Conservation (phyloP, 2,888 invertebrate genomes). For the Pediacus dermestoides region DNA sequence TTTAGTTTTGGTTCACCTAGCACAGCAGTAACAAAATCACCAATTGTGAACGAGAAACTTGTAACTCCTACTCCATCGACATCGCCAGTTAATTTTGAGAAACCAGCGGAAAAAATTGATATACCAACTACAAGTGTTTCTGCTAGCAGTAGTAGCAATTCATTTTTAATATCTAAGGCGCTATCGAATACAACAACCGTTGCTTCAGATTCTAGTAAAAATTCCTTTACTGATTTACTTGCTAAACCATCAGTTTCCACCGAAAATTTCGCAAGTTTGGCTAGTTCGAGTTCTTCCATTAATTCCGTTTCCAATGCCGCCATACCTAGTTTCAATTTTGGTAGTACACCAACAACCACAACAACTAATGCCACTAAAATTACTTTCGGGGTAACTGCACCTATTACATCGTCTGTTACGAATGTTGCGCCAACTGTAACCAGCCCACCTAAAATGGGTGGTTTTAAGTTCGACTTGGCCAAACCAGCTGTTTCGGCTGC, state of each 20-base stretch:
- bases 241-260: background rate
- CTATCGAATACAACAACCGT: slow-evolving; percentile 4
- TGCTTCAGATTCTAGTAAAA: slow-evolving; percentile 1
- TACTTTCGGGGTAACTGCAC: slow-evolving; percentile 1
- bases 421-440: slow-evolving; percentile 4
- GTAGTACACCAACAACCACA: background rate
- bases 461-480: slow-evolving; percentile 38
- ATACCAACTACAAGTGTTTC: slow-evolving; percentile 5
- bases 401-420: background rate
- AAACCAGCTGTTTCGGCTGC: slow-evolving; percentile 19
- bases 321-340: slow-evolving; percentile 9
- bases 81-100: slow-evolving; percentile 13
- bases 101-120: background rate
- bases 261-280: background rate
- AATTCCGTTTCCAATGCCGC: slow-evolving; percentile 8
- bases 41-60: background rate
- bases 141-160: slow-evolving; percentile 5
- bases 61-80: slow-evolving; percentile 18
- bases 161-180: slow-evolving; percentile 11
- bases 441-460: slow-evolving; percentile 33
- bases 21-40: background rate
- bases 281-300: background rate
- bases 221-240: too few species aligned
- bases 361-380: background rate
- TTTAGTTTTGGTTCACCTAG: slow-evolving; percentile 3